phyloP scores from a whole-genome alignment of 2,797 vertebrate species.

The Sebastes alutus region DNA sequence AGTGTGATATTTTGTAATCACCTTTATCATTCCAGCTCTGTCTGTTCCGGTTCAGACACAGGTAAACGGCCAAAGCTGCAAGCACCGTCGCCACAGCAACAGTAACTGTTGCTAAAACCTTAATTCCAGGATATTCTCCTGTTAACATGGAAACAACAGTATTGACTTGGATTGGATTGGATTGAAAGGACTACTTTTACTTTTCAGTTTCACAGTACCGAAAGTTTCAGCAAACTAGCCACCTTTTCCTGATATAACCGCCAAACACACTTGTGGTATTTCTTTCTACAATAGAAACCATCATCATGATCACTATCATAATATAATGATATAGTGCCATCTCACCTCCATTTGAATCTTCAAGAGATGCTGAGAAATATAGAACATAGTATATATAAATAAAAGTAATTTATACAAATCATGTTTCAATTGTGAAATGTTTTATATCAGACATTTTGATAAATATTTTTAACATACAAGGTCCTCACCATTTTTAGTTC shows the following conservation, averaged over 20 bases:
- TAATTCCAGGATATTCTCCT: constrained; percentile 71
- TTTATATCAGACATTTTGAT: not conserved
- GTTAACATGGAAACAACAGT: constrained; percentile 27
- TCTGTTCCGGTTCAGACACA: constrained; percentile 65
- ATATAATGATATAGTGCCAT: not conserved
- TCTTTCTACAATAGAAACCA: not conserved
- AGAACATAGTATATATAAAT: not conserved
- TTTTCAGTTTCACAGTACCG: not conserved
- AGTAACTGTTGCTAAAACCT: constrained; percentile 67
- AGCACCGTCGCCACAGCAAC: constrained; percentile 69
- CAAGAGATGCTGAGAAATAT: constrained; percentile 22
- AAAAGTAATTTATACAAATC: not conserved
- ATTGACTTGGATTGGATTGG: not conserved
- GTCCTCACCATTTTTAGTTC: constrained; percentile 55
- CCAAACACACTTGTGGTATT: fast-evolving
- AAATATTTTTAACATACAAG: not conserved
- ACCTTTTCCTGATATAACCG: fast-evolving
- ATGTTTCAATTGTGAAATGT: not conserved
- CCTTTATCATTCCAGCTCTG: constrained; percentile 64
- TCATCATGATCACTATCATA: too few relatives aligned
- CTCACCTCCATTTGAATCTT: constrained; percentile 52
- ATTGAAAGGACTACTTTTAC: not conserved
- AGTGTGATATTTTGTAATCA: constrained; percentile 37
- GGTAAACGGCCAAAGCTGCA: constrained; percentile 63
- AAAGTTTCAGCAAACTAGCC: not conserved